Base-by-base conservation (phyloP, 2,888 invertebrate species). In the Cecidostiba fungosa region DNA sequence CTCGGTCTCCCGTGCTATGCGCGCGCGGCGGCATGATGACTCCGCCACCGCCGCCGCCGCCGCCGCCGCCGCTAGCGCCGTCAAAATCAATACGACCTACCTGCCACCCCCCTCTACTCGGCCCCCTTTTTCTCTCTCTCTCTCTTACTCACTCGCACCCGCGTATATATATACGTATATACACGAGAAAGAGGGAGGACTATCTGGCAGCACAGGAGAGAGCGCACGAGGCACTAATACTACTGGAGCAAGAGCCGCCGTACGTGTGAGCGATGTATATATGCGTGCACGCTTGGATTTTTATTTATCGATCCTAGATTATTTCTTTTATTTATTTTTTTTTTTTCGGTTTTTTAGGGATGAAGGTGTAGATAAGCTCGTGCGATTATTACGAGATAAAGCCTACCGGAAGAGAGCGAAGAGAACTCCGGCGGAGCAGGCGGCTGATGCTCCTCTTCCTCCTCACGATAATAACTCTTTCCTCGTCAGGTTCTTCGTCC, bases 1-100 rank as follows among this genome's bases (percentile, higher is more conserved):
- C 19, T 73, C 62, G 50, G 39, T 73, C 66, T 32, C 77, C 59
- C 73, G 39, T 74, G 47, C 70, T 19, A n/a, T 70, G 39, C 29
- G 26, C 66, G 36, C 77, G 26, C 19, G 16, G 78, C 23, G 74
- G n/a, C 62, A 50, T 47, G 86, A 85, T n/a, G n/a, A n/a, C n/a
- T n/a, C n/a, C 83, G 86, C 88, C 84, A 23, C 78, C 47, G 19
- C 54, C 85, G 87, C 87, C 73, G 12, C 23, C 54, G 85, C 85
- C 82, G 87, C 88, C 84, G 47, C 78, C 39, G 32, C 66, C 85
- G 87, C 87, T 87, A 89, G 88, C 87, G 86, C 87, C 89, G 87
- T 89, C 88, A 87, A 89, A 89, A 90, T 90, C 90, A 89, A 90
- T 90, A 90, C 90, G 89, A 88, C 89, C 89, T 88, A 88, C 89